phyloP scores from a whole-genome alignment of 1,140 invertebrate species.

The Euborellia annulipes region DNA sequence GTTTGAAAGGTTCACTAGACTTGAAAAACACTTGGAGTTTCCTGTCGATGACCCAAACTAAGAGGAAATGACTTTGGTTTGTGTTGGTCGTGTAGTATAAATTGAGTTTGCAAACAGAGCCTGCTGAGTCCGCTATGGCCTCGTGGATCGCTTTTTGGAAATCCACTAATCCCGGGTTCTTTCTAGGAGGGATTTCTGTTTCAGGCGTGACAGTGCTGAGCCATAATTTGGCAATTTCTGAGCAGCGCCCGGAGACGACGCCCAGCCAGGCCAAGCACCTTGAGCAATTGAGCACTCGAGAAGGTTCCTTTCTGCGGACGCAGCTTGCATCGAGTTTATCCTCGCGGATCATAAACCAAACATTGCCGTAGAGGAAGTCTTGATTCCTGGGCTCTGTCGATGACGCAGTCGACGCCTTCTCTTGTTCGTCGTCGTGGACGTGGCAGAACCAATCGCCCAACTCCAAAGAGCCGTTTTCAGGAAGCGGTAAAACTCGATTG shows the following conservation, averaged over 20 bases:
- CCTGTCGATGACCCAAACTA: constrained; percentile 9
- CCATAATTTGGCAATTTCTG: constrained; percentile 6
- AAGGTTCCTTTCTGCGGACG: not conserved
- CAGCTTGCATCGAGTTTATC: not conserved
- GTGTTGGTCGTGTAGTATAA: not conserved
- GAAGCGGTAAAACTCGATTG: constrained; percentile 6
- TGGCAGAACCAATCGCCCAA: constrained; percentile 10
- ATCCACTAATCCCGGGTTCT: constrained; percentile 3
- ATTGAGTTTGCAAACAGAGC: constrained; percentile 1
- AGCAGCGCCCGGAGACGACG: not conserved
- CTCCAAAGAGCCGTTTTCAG: not conserved
- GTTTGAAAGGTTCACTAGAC: not conserved
- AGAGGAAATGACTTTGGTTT: constrained; percentile 6
- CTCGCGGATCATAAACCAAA: constrained; percentile 1
- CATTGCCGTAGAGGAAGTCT: constrained; percentile 7
- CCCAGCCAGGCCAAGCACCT: constrained; percentile 9
- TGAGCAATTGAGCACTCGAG: not conserved
- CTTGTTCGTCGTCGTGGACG: not conserved
- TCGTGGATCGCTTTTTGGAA: not conserved
- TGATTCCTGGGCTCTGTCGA: not conserved
- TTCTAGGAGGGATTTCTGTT: not conserved
- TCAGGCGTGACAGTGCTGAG: constrained; percentile 1
- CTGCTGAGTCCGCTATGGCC: constrained; percentile 1
- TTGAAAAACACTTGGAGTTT: constrained; percentile 2
- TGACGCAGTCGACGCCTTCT: not conserved